Evolutionary conservation across 2,888 invertebrate species (phyloP).

Genomic region (Gerosis bhagava): DNA sequence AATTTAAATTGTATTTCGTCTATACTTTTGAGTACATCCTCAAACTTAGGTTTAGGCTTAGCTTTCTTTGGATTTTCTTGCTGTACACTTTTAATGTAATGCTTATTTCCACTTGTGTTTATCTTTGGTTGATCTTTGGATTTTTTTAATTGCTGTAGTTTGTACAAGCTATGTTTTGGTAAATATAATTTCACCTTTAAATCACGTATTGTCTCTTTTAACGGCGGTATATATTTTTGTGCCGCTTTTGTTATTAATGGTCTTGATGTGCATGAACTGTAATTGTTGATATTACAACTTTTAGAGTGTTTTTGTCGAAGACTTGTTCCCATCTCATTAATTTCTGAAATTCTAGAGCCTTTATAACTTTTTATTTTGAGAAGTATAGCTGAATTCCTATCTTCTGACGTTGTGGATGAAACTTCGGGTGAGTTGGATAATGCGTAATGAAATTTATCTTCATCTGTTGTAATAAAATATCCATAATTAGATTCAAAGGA

Average conservation of each 20-base stretch:
- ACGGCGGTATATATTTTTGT: constrained; percentile 77
- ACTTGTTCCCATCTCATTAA: constrained; percentile 48
- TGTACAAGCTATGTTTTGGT: constrained; percentile 66
- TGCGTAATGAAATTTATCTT: constrained; percentile 40
- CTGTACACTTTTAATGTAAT: constrained; percentile 36
- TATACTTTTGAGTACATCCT: constrained; percentile 77
- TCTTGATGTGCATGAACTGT: constrained; percentile 42
- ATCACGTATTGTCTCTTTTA: constrained; percentile 61
- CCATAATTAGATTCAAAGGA: constrained; percentile 57
- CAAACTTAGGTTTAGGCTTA: constrained; percentile 77
- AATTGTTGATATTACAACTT: no score
- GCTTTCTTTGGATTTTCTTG: constrained; percentile 56
- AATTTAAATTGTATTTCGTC: constrained; percentile 72
- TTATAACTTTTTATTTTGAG: constrained; percentile 70
- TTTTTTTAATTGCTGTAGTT: constrained; percentile 66
- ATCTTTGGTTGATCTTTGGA: constrained; percentile 61
- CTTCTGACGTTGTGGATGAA: constrained; percentile 74
- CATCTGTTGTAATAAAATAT: no score
- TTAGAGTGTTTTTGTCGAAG: no score
- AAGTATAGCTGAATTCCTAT: constrained; percentile 61
- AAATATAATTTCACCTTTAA: constrained; percentile 71
- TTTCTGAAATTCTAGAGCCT: constrained; percentile 62
- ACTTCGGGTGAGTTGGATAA: constrained; percentile 71
- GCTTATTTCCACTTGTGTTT: constrained; percentile 39
- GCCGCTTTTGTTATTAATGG: constrained; percentile 75